A percentile compares a stretch with the other conserved stretches of the same genome.
Conservation (phyloP, 92 coral and sea anemone species). For the Zoanthus gigantus region DNA sequence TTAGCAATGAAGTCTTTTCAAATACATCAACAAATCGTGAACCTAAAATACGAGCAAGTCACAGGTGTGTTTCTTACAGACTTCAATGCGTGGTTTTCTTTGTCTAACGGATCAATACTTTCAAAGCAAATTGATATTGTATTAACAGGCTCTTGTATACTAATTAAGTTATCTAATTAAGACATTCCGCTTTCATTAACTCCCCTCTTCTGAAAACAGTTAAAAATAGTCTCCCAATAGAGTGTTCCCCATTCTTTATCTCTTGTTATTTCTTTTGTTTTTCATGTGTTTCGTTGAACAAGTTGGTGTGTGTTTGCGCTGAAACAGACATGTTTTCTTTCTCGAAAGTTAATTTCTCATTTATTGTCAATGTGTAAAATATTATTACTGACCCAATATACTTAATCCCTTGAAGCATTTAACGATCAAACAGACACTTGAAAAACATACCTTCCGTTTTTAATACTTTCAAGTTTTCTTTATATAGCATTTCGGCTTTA, state of each 20-base stretch:
- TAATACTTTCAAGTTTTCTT: not conserved
- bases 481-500: not conserved
- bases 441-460: not conserved
- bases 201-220: not conserved
- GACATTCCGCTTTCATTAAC: conserved; percentile 33
- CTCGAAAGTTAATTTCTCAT: not conserved
- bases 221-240: not conserved
- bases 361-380: not conserved
- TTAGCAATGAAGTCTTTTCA: conserved; percentile 12
- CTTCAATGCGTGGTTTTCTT: conserved; percentile 12
- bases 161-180: conserved; percentile 40
- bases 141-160: conserved; percentile 37
- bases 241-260: no score
- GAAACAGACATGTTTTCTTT: not conserved
- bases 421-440: not conserved
- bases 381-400: conserved; percentile 2
- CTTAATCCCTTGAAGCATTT: conserved; percentile 16
- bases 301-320: not conserved
- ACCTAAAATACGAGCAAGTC: not conserved
- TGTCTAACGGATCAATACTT: conserved; percentile 19
- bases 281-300: not conserved
- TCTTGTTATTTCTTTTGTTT: not conserved
- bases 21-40: not conserved
- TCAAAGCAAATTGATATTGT: conserved; percentile 41
- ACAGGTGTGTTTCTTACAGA: conserved; percentile 27